Conservation (phyloP, 92 coral and sea anemone genomes). For the Epizoanthus ramosus region DNA sequence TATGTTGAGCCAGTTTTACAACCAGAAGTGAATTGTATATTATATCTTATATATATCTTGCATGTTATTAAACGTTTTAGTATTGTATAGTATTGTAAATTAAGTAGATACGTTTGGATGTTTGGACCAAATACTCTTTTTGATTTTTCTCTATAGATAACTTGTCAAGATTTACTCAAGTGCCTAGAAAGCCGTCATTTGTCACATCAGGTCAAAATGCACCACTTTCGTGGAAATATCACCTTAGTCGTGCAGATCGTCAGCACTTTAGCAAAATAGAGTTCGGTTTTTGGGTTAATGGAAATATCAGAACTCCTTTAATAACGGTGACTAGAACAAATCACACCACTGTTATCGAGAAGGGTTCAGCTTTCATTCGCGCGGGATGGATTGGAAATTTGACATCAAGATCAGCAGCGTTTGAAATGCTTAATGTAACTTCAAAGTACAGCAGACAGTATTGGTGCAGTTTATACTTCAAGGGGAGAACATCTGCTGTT, state of each 20-base stretch:
- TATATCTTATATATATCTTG: no score
- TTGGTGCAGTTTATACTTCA: constrained; percentile 4
- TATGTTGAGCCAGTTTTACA: no score
- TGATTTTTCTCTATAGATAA: neutral
- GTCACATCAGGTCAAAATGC: constrained; percentile 9
- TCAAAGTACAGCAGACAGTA: constrained; percentile 5
- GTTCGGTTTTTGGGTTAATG: constrained; percentile 24
- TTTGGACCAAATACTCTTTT: no score
- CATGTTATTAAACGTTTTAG: no score
- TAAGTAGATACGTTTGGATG: no score
- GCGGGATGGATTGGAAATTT: constrained; percentile 31
- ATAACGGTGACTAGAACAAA: constrained; percentile 17
- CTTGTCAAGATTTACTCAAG: neutral
- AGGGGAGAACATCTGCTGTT: neutral
- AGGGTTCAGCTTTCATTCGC: neutral
- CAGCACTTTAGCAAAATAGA: constrained; percentile 26
- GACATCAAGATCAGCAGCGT: constrained; percentile 27
- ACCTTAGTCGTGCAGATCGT: neutral
- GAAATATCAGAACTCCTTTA: constrained; percentile 15
- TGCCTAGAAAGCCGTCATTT: neutral
- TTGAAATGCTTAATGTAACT: constrained; percentile 1
- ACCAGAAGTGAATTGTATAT: no score
- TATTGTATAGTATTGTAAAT: no score
- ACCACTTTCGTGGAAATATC: constrained; percentile 20
- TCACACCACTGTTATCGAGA: neutral